Evolutionary conservation across 2,888 invertebrate genomes (phyloP).

Genomic region (Yponomeuta evonymella): DNA sequence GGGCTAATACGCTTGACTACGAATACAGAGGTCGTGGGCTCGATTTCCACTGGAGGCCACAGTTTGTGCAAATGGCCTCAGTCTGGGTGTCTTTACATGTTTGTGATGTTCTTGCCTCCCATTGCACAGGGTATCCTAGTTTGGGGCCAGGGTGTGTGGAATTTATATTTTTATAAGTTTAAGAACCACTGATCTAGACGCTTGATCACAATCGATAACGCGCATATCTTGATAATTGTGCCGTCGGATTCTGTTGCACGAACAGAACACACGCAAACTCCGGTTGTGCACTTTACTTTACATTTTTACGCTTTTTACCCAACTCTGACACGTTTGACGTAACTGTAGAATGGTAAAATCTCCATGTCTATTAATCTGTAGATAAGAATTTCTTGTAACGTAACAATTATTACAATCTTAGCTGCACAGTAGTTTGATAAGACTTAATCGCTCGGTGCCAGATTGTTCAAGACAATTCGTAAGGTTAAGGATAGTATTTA

Average conservation of each 20-base stretch:
- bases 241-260: not conserved
- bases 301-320: not conserved
- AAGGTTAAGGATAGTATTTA: not conserved
- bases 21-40: too few species aligned
- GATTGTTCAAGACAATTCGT: too few species aligned
- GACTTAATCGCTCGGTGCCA: not conserved
- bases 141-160: too few species aligned
- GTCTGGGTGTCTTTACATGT: too few species aligned
- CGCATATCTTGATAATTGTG: not conserved
- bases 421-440: not conserved
- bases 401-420: not conserved
- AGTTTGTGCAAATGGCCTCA: too few species aligned
- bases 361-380: not conserved
- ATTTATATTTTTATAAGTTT: too few species aligned
- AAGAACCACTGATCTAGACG: not conserved
- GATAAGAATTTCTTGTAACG: not conserved
- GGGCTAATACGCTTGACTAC: too few species aligned
- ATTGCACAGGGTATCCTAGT: too few species aligned
- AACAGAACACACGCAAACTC: not conserved
- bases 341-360: not conserved
- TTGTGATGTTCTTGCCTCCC: too few species aligned
- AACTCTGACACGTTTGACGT: not conserved
- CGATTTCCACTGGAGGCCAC: too few species aligned
- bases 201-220: not conserved
- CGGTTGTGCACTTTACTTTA: not conserved